A percentile compares a stretch with the other conserved stretches of the same genome.
phyloP scores from a whole-genome alignment of 2,888 invertebrate genomes.

The Aphrophora alni region DNA sequence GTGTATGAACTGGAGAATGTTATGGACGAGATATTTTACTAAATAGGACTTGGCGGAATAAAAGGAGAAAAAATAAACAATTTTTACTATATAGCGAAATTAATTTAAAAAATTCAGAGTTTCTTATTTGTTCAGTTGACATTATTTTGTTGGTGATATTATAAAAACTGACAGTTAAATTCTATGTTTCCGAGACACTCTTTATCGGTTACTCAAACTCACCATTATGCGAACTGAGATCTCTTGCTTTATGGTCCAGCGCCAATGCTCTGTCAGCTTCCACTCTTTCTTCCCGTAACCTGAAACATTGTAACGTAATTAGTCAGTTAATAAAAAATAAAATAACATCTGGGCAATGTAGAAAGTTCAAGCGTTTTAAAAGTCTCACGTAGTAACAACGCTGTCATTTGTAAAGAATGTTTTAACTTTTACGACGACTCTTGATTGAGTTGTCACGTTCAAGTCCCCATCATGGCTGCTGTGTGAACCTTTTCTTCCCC shows the following conservation, averaged over 20 bases:
- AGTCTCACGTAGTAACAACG: background rate
- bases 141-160: too few species aligned
- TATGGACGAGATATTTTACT: too few species aligned
- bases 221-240: conserved; percentile 89
- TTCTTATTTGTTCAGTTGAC: too few species aligned
- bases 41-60: too few species aligned
- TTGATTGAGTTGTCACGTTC: background rate
- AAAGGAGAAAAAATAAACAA: too few species aligned
- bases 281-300: conserved; percentile 86
- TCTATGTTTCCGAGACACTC: too few species aligned
- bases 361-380: background rate
- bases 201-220: too few species aligned
- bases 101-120: too few species aligned
- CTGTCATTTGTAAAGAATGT: background rate
- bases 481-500: background rate
- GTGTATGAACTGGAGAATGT: too few species aligned
- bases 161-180: too few species aligned
- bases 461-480: too few species aligned
- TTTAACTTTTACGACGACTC: background rate
- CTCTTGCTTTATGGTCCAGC: conserved; percentile 78
- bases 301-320: conserved; percentile 66
- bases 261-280: conserved; percentile 83
- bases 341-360: background rate
- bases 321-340: background rate
- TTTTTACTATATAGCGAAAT: too few species aligned